A percentile compares a stretch with the other conserved stretches of the same genome.
phyloP scores from a whole-genome alignment of 2,888 invertebrate species.

The Brachyptera putata region DNA sequence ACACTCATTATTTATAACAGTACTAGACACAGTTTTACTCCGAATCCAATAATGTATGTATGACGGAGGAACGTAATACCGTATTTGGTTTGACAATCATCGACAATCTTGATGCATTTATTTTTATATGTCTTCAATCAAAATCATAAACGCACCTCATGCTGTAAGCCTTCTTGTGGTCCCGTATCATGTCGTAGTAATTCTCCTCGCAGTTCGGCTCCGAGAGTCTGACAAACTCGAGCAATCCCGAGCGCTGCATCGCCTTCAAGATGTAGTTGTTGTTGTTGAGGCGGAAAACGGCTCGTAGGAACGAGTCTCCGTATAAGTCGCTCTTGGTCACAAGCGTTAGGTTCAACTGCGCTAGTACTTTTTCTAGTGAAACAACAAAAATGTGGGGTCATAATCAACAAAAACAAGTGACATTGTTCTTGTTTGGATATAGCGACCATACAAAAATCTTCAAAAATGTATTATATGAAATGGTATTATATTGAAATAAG shows the following conservation, averaged over 20 bases:
- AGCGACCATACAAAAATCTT: too few relatives aligned
- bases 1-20: too few relatives aligned
- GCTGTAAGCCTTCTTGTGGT: constrained; percentile 71
- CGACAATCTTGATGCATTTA: too few relatives aligned
- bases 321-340: constrained; percentile 91
- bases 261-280: constrained; percentile 93
- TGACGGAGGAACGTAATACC: too few relatives aligned
- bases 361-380: constrained; percentile 74
- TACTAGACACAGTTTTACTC: too few relatives aligned
- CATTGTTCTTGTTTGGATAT: neutral
- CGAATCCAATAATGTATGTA: too few relatives aligned
- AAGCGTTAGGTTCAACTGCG: constrained; percentile 83
- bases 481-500: too few relatives aligned
- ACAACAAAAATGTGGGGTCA: constrained; percentile 25
- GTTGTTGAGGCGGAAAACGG: constrained; percentile 91
- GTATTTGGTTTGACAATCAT: too few relatives aligned
- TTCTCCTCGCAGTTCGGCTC: constrained; percentile 83
- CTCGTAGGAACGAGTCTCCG: constrained; percentile 76
- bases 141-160: constrained; percentile 55
- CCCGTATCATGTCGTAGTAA: constrained; percentile 81
- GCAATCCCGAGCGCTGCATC: constrained; percentile 74
- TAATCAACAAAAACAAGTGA: neutral
- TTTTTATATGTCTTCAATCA: too few relatives aligned
- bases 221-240: constrained; percentile 75
- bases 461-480: too few relatives aligned